Percentiles rank a stretch among this genome's conserved stretches.
Evolutionary conservation across 2,797 vertebrate genomes (phyloP).

Genomic region (Phrynocephalus guinanensis): DNA sequence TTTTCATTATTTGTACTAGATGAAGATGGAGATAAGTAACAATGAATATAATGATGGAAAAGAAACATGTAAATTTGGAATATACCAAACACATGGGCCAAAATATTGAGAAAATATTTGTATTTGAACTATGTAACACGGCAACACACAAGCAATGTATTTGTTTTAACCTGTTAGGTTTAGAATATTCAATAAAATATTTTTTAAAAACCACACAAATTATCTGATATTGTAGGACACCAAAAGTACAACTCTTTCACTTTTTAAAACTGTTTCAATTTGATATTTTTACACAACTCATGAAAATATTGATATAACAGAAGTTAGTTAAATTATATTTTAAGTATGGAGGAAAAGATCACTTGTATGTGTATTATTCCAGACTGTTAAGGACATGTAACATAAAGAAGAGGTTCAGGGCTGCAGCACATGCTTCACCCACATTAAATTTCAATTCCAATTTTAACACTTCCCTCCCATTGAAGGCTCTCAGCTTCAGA

Average conservation of each 20-base stretch:
- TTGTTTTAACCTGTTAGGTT: too few species aligned
- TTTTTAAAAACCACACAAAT: neutral
- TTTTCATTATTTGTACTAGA: too few species aligned
- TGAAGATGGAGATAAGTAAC: too few species aligned
- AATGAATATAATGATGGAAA: too few species aligned
- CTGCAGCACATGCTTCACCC: neutral
- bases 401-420: neutral
- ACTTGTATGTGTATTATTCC: neutral
- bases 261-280: neutral
- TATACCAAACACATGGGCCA: too few species aligned
- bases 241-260: neutral
- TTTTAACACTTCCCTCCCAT: neutral
- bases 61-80: too few species aligned
- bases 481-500: neutral
- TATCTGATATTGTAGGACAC: neutral
- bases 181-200: too few species aligned
- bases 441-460: neutral
- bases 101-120: too few species aligned
- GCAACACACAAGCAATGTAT: too few species aligned
- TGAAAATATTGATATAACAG: neutral
- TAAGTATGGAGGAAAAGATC: neutral
- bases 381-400: accelerated
- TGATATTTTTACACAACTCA: neutral
- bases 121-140: too few species aligned
- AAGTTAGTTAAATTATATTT: neutral